These are phyloP conservation scores for Lysandra coridon DNA, from an alignment of 2,888 invertebrate genomes.

Conservation along the genomic window DNA sequence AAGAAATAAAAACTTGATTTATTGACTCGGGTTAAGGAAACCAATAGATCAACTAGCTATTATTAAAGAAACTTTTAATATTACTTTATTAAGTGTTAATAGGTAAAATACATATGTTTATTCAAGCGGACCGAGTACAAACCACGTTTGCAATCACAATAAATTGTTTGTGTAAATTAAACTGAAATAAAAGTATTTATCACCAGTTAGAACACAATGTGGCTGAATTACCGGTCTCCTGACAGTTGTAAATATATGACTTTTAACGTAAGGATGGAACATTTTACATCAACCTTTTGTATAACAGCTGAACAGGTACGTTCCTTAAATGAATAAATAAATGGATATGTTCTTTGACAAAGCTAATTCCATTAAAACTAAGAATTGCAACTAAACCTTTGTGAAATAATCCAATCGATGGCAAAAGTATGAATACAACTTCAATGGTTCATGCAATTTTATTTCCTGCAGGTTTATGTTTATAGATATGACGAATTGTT, in stretches of 20 bases:
- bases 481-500: slow-evolving; percentile 32
- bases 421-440: not conserved
- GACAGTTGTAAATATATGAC: not conserved
- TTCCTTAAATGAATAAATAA: too few relatives aligned
- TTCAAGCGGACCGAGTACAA: slow-evolving; percentile 7
- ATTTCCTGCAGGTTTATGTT: slow-evolving; percentile 43
- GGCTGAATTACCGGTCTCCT: slow-evolving; percentile 15
- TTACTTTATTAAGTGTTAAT: not conserved
- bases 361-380: not conserved
- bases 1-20: not conserved
- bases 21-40: not conserved
- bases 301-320: not conserved
- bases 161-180: slow-evolving; percentile 16
- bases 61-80: too few relatives aligned
- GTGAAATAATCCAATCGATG: not conserved
- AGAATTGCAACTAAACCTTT: not conserved
- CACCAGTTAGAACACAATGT: slow-evolving; percentile 7
- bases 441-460: slow-evolving; percentile 46
- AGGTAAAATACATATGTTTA: not conserved
- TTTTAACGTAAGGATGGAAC: not conserved
- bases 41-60: not conserved
- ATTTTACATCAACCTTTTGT: not conserved
- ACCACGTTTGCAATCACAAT: not conserved
- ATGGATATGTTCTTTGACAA: not conserved
- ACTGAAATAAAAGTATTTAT: slow-evolving; percentile 24